Evolutionary conservation across 2,113 vertebrate species (phyloP), one percentile per base, ranked within the genome.

Genomic region (Astur gentilis): DNA sequence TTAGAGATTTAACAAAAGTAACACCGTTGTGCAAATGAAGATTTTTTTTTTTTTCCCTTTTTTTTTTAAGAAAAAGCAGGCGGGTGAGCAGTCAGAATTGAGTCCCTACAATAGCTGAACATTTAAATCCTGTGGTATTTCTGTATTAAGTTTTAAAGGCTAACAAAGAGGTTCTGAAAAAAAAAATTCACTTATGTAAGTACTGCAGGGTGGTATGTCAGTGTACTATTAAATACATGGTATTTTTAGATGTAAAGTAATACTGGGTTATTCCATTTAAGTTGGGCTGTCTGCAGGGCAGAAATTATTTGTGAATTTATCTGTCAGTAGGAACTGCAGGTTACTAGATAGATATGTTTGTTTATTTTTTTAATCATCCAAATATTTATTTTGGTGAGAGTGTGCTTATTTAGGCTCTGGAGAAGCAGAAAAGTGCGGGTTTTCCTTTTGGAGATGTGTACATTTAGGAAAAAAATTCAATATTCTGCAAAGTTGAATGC

Each of bases 401-500:
- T 49, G 52, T 87, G 70, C 86, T 95, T 93, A 55, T 96, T 96
- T 78, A 21, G 75, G 83, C 61, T 92, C 86, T 83, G 83, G 60
- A 96, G 83, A 89, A 83, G 82, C 72, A 93, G 88, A 81, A 86
- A 96, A 97, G n/a, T 83, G 72, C 36, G 86, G 89, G 25, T 92
- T 94, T 97, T 96, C 91, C 87, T 95, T 85, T 96, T 79, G 81
- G 81, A 91, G 50, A 95, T 97, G 94, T 84, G 85, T 92, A 96
- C 80, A 57, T 93, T 87, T 92, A 95, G 76, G 91, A 85, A 73
- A 81, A 95, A 95, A 97, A 97, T 97, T 97, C 97, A 97, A 98
- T 98, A 97, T 98, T 98, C 97, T 97, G 89, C 95, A 62, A 98
- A 97, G 95, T 97, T 98, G 98, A 98, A 98, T 98, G 92, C 94